Evolutionary conservation across 2,888 invertebrate genomes (phyloP), one percentile per base, ranked within the genome.

Genomic region (Hyposoter didymator): DNA sequence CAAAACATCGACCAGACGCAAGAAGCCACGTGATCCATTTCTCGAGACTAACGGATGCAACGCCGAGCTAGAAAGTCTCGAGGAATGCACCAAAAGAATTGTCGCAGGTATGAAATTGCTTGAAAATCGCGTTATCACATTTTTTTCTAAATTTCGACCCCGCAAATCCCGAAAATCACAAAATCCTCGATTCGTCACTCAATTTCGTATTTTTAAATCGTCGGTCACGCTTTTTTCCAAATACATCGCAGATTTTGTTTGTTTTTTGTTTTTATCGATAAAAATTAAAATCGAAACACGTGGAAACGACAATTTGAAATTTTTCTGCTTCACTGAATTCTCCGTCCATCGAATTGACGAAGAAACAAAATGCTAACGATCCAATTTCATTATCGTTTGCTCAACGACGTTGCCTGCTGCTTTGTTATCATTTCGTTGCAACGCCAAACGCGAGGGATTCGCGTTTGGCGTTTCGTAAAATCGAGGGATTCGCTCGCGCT

Each of bases 61-160:
- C 78, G 90, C 87, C 76, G 87, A 85, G 84, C 84, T 89, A 19
- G 88, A 88, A 52, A 90, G 89, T 79, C 90, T 91, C 66, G 90
- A 90, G 79, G 91, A 91, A 89, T 90, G 90, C 84, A 90, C 90
- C 76, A 89, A 87, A 86, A 92, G 88, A 80, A 90, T 91, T 73
- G 86, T 89, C 70, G 88, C 90, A 90, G 91, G 92, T 90, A 86
- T 84, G 72, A 49, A 62, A 74, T 39, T 79, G 59, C 1, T 39
- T 39, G 0, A 39, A 39, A 39, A 39, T 39, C 7, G 0, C 1
- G 7, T 32, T 66, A 28, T 73, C n/a, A 35, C 10, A 10, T 49
- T 49, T 45, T 59, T 43, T 22, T 10, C 8, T 39, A 4, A 19
- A 19, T 72, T 72, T 39, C 6, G 52, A 12, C 3, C 10, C 4